Conservation (phyloP, 2,888 invertebrate species). For the Melinaea menophilus region DNA sequence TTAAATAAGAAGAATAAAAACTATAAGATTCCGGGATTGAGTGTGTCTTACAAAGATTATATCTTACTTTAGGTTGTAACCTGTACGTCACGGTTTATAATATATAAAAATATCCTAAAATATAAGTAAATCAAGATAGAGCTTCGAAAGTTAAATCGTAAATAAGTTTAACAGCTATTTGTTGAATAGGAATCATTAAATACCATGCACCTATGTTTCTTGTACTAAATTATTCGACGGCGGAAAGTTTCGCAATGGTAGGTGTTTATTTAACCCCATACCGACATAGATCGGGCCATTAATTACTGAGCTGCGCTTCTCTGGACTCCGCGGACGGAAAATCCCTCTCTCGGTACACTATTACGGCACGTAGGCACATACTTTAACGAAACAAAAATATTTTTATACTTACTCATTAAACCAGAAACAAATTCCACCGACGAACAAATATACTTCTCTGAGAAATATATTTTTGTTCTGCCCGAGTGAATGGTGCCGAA, state of each 20-base stretch:
- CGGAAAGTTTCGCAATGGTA: conserved; percentile 17
- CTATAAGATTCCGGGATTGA: too few relatives aligned
- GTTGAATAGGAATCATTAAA: neutral
- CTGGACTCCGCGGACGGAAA: conserved; percentile 29
- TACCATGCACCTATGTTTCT: neutral
- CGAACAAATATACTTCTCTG: conserved; percentile 51
- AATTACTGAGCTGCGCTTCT: conserved; percentile 4
- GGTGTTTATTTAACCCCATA: conserved; percentile 13
- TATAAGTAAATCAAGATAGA: neutral
- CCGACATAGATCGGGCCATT: conserved; percentile 1
- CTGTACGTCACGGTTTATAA: too few relatives aligned
- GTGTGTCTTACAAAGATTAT: too few relatives aligned
- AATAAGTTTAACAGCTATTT: neutral
- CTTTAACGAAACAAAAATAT: conserved; percentile 45
- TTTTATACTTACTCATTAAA: conserved; percentile 60
- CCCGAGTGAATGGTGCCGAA: conserved; percentile 42
- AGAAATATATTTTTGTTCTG: conserved; percentile 49
- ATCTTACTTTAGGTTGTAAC: too few relatives aligned
- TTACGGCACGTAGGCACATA: conserved; percentile 34
- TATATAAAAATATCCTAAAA: too few relatives aligned
- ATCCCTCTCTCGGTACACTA: conserved; percentile 30
- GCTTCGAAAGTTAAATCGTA: neutral
- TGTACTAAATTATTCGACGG: conserved; percentile 10
- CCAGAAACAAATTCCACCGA: conserved; percentile 64
- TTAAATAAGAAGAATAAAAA: too few relatives aligned